These are phyloP conservation scores for Bagarius yarrelli DNA, from an alignment of 2,113 vertebrate genomes.

Conservation along the genomic window DNA sequence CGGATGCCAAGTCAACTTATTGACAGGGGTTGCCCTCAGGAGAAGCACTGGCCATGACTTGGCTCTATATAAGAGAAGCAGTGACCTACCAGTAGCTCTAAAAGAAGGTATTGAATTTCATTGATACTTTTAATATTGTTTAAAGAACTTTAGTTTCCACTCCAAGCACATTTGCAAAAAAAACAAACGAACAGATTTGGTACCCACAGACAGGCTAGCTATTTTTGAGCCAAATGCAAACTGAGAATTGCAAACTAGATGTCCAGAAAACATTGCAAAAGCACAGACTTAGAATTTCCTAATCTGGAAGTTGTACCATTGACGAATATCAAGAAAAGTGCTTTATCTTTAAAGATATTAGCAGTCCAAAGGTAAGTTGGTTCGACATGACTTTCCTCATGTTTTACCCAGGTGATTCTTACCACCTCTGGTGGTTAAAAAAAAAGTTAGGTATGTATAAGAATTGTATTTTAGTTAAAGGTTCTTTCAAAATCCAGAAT, in stretches of 20 bases:
- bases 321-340: too few relatives aligned
- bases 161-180: neutral
- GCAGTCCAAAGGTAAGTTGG: neutral
- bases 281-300: neutral
- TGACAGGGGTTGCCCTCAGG: neutral
- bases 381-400: neutral
- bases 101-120: neutral
- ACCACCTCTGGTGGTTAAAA: neutral
- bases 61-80: neutral
- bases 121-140: neutral
- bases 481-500: neutral
- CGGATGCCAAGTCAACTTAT: neutral
- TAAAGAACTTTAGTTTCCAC: neutral
- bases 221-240: neutral
- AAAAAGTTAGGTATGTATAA: neutral
- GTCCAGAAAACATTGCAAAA: neutral
- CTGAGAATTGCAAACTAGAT: neutral
- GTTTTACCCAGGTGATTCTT: neutral
- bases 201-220: neutral
- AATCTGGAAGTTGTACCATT: neutral
- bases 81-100: neutral
- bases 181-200: neutral
- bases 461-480: neutral
- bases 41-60: neutral
- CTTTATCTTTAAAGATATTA: neutral